Conservation (phyloP, 2,888 invertebrate genomes). For the Rotaria sp. region DNA sequence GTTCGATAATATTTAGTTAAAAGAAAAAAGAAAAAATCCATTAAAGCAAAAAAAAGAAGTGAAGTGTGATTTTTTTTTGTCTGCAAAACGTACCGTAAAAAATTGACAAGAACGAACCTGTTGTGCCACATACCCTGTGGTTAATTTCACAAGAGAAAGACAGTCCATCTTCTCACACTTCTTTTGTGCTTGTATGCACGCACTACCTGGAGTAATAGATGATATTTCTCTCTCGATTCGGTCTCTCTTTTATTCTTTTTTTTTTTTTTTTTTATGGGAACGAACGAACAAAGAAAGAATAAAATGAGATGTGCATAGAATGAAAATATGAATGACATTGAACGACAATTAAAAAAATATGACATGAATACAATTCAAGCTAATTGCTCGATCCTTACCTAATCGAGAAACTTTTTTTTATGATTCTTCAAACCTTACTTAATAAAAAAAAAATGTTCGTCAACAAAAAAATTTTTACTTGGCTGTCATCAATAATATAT, state of each 20-base stretch:
- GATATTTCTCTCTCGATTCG: not conserved
- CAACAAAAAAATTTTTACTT: not conserved
- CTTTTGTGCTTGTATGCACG: not conserved
- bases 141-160: not conserved
- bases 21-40: not conserved
- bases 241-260: not conserved
- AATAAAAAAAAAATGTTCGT: not conserved
- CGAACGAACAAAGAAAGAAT: not conserved
- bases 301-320: not conserved
- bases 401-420: not conserved
- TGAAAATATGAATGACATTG: conserved; percentile 8
- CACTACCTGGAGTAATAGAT: not conserved
- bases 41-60: not conserved
- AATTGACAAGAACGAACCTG: conserved; percentile 3
- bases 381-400: not conserved
- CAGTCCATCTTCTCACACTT: not conserved
- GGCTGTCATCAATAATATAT: not conserved
- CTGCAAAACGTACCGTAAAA: not conserved
- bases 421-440: not conserved
- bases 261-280: not conserved
- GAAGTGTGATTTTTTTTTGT: not conserved
- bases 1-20: not conserved
- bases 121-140: not conserved
- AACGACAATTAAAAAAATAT: not conserved
- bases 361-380: not conserved